Percentiles rank a stretch among this genome's conserved stretches.
phyloP scores from a whole-genome alignment of 92 coral and sea anemone species.

The Zoanthus sociatus region DNA sequence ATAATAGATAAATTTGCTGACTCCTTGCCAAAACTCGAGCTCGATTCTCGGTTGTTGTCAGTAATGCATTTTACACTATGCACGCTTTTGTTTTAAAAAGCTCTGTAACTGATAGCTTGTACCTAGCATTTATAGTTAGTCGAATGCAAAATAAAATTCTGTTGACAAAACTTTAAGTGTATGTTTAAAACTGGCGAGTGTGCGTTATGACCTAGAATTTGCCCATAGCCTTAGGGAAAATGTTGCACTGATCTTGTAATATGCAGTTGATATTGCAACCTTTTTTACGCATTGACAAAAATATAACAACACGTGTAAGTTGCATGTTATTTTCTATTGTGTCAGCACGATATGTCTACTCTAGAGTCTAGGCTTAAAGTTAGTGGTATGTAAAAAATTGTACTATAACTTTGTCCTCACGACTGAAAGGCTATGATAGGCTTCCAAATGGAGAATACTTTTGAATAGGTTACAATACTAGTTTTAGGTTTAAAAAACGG shows the following conservation, averaged over 20 bases:
- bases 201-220: background rate
- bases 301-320: conserved; percentile 22
- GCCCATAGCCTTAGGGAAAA: conserved; percentile 30
- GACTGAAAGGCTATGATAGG: no score
- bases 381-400: background rate
- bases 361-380: background rate
- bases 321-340: background rate
- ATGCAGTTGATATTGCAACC: background rate
- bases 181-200: conserved; percentile 3
- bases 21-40: no score
- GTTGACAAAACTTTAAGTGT: conserved; percentile 24
- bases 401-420: background rate
- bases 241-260: background rate
- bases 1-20: no score
- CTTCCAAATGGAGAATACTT: no score
- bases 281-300: background rate
- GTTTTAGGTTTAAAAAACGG: background rate
- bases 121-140: conserved; percentile 10
- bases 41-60: no score
- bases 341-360: background rate
- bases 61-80: no score
- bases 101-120: background rate
- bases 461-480: no score
- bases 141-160: background rate
- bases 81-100: no score